phyloP scores from a whole-genome alignment of 2,888 invertebrate genomes.

The Parnassius glacialis region DNA sequence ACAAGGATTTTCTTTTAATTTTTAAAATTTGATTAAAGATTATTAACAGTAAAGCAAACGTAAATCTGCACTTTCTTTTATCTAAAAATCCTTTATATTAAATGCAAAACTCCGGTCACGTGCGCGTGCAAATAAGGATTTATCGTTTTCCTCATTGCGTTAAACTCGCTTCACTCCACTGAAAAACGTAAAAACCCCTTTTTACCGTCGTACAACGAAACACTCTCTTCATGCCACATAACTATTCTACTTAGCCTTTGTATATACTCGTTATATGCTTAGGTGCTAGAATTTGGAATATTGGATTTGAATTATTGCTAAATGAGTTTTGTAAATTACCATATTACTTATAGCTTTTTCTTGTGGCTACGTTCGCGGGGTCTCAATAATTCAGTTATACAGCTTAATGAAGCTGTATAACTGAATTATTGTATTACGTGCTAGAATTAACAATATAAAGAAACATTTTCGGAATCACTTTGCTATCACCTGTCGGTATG shows the following conservation, averaged over 20 bases:
- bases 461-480: too few relatives aligned
- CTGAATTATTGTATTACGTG: too few relatives aligned
- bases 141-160: conserved; percentile 42
- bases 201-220: conserved; percentile 73
- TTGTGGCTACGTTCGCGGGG: too few relatives aligned
- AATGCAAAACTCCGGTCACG: conserved; percentile 42
- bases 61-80: conserved; percentile 18
- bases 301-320: neutral
- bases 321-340: too few relatives aligned
- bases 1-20: too few relatives aligned
- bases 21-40: neutral
- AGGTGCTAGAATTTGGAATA: conserved; percentile 14
- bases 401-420: too few relatives aligned
- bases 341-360: too few relatives aligned
- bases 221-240: conserved; percentile 56
- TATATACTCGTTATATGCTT: neutral
- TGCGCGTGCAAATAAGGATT: conserved; percentile 63
- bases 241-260: conserved; percentile 46
- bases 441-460: too few relatives aligned
- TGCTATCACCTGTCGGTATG: too few relatives aligned
- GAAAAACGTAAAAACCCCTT: conserved; percentile 69
- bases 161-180: conserved; percentile 29
- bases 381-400: too few relatives aligned
- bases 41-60: conserved; percentile 3
- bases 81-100: conserved; percentile 24